These are phyloP conservation scores for Sinocyclocheilus anophthalmus DNA, from an alignment of 2,113 vertebrate species.

Conservation along the genomic window DNA sequence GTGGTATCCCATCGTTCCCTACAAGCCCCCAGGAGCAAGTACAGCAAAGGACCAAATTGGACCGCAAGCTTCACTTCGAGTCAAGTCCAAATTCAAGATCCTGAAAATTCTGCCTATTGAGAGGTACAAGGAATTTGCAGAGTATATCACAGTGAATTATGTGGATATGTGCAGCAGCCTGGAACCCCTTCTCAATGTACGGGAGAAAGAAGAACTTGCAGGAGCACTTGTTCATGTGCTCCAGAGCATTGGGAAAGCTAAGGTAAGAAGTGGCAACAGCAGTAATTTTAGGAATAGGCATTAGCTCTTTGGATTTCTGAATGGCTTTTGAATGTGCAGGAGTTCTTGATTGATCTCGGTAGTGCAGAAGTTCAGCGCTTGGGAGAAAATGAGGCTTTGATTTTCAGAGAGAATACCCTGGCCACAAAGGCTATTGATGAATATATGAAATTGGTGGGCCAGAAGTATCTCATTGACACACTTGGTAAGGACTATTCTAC, in stretches of 20 bases:
- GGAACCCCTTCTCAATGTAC: constrained; percentile 82
- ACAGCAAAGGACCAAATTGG: constrained; percentile 72
- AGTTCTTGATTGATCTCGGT: constrained; percentile 88
- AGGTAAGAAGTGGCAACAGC: constrained; percentile 71
- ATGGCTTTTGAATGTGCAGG: constrained; percentile 70
- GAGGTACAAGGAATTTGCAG: constrained; percentile 92
- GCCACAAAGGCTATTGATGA: constrained; percentile 96
- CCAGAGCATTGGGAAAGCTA: constrained; percentile 90
- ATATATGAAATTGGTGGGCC: constrained; percentile 96
- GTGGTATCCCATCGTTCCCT: constrained; percentile 79
- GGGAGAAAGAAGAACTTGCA: constrained; percentile 90
- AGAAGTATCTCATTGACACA: constrained; percentile 91
- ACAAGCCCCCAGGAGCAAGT: constrained; percentile 64
- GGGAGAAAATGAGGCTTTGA: constrained; percentile 85
- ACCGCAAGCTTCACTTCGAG: constrained; percentile 76
- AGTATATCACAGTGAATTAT: constrained; percentile 88
- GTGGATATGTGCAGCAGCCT: constrained; percentile 81
- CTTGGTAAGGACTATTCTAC: constrained; percentile 74
- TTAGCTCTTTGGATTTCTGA: neutral
- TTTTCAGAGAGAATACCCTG: constrained; percentile 94
- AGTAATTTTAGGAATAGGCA: neutral
- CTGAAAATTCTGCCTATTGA: constrained; percentile 87
- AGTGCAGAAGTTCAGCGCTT: constrained; percentile 84
- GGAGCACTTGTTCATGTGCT: constrained; percentile 86
- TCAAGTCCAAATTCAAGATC: constrained; percentile 84